Base-by-base conservation (phyloP, 2,888 invertebrate genomes). In the Drosophila subquinaria region DNA sequence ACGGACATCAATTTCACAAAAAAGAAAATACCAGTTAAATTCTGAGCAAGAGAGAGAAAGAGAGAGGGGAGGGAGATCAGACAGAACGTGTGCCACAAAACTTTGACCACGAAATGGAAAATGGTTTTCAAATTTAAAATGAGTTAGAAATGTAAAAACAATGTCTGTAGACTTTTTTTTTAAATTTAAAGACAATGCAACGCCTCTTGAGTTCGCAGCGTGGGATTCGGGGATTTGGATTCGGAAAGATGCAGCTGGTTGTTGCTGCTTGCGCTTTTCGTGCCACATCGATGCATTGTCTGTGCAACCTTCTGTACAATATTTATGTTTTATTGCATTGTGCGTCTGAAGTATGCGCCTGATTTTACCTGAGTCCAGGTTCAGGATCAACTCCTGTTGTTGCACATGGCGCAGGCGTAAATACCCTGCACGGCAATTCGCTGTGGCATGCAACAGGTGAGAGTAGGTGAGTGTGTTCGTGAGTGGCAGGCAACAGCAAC, bases 401-500 rank as follows among this genome's bases (percentile, higher is more conserved):
- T 50, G 77, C 63, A 60, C 60, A 35, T 38, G 59, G 79, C 69
- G 65, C 72, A 65, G 81, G 69, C 89, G 88, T 85, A 81, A 83
- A 87, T 79, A 79, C 79, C 79, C 82, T 38, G 69, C 27, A 20
- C 30, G 6, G 42, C 55, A 17, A 17, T 17, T 35, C 59, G 48
- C 61, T 76, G 76, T 75, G 71, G 76, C 79, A 50, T 64, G 86
- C 63, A 82, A 86, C 85, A 86, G 85, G 85, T 86, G 85, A 87
- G 82, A 76, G 59, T 13, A 48, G 63, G 20, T 20, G 20, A 36
- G 43, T 64, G 59, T n/a, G 11, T 42, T 9, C 2, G 38, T n/a
- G 53, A 20, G 17, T 20, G 43, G 42, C 64, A 59, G 51, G 42
- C 64, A 59, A 45, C 40, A 42, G 17, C 27, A 23, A 23, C 23